phyloP scores from a whole-genome alignment of 1,140 invertebrate species.

The Drosophila bocki region DNA sequence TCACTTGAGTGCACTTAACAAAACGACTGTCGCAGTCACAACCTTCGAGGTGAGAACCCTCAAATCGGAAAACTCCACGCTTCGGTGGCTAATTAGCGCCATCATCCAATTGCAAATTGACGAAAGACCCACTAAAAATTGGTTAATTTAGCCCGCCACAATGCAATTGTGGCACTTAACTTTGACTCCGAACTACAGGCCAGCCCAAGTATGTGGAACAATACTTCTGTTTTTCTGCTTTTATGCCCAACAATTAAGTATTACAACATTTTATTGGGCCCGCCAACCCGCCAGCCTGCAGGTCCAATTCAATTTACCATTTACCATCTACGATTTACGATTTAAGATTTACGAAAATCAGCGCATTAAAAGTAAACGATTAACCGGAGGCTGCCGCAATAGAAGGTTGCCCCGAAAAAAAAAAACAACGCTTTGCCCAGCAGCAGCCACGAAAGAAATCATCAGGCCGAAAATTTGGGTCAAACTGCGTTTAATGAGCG shows the following conservation, averaged over 20 bases:
- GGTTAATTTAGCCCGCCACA: conserved; percentile 60
- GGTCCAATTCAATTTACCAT: conserved; percentile 59
- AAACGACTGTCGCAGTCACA: conserved; percentile 16
- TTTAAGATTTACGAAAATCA: conserved; percentile 71
- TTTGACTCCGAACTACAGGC: conserved; percentile 71
- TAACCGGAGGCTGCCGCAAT: conserved; percentile 51
- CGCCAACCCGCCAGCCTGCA: conserved; percentile 20
- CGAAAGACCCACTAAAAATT: conserved; percentile 65
- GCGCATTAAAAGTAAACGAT: conserved; percentile 77
- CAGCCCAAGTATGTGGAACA: conserved; percentile 39
- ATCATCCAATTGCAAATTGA: conserved; percentile 49
- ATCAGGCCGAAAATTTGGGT: conserved; percentile 65
- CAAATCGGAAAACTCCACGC: conserved; percentile 43
- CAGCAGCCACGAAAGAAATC: conserved; percentile 70
- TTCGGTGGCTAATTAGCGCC: conserved; percentile 68
- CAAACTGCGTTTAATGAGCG: conserved; percentile 65
- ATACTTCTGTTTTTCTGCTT: conserved; percentile 27
- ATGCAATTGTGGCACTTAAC: conserved; percentile 75
- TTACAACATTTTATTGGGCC: conserved; percentile 69
- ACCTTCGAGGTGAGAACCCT: conserved; percentile 29
- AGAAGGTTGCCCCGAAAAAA: conserved; percentile 48
- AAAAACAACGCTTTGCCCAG: conserved; percentile 26
- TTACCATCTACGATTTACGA: conserved; percentile 54
- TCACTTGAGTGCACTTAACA: conserved; percentile 49
- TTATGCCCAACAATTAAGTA: conserved; percentile 66